Conservation (phyloP, 2,888 invertebrate species). For the Agriopis aurantiaria region DNA sequence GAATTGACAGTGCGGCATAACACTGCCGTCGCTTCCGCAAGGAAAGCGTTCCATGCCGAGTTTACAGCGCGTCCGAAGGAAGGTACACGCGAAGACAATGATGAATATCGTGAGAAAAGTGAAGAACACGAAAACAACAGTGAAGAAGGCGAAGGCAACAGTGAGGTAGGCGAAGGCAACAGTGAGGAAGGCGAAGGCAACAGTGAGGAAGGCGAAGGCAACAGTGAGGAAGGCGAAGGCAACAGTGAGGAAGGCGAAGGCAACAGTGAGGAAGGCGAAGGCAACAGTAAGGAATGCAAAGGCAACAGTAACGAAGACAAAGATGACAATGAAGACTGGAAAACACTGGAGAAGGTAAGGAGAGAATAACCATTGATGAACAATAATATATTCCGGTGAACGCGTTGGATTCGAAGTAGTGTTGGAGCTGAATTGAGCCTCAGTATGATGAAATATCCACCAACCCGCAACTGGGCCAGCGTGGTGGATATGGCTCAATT, state of each 20-base stretch:
- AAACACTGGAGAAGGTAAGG: constrained; percentile 18
- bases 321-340: constrained; percentile 12
- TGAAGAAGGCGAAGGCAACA: constrained; percentile 9
- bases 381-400: neutral
- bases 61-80: neutral
- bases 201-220: constrained; percentile 7
- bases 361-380: neutral
- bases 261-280: constrained; percentile 3
- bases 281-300: constrained; percentile 3
- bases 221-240: constrained; percentile 1
- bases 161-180: neutral
- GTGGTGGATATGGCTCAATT: too few relatives aligned
- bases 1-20: constrained; percentile 22
- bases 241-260: neutral
- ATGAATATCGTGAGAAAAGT: neutral
- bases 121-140: neutral
- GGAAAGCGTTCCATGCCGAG: constrained; percentile 15
- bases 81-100: neutral
- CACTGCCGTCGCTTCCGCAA: constrained; percentile 22
- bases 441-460: neutral
- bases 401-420: too few relatives aligned
- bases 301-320: neutral
- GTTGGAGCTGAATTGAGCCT: too few relatives aligned
- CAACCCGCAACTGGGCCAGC: too few relatives aligned
- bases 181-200: neutral